Evolutionary conservation across 2,888 invertebrate genomes (phyloP), one percentile per base, ranked within the genome.

Genomic region (Dolomedes plantarius): DNA sequence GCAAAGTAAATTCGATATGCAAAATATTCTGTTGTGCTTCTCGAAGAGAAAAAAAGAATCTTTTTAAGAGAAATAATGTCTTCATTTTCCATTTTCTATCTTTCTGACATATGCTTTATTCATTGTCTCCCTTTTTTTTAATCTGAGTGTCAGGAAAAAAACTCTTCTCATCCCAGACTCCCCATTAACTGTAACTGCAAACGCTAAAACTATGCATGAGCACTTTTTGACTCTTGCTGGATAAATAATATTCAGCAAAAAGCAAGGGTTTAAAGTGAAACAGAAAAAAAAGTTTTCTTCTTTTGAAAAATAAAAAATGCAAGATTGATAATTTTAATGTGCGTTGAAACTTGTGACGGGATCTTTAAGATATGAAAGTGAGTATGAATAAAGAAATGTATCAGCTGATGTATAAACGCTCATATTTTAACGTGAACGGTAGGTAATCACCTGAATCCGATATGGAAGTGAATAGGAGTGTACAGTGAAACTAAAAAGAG

Each of bases 201-300:
- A 86, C 71, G 79, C 64, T 76, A 86, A 86, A 86, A 86, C 78
- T 79, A 50, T 86, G 73, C 71, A 74, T 56, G 50, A 65, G 72
- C 28, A 41, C 65, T 82, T 56, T 50, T 85, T 23, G 23, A 3
- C 23, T 56, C 16, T 56, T 23, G 56, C 56, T 56, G 56, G 1
- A 56, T 56, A 56, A 19, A 56, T 56, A 23, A 56, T 56, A 56
- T 56, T 56, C 56, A 56, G 16, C 56, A 11, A 36, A 16, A 1
- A 16, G 16, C 16, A 46, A 46, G 11, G n/a, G 36, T 11, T 36
- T 36, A 36, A 16, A 46, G 13, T 11, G 16, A 46, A 11, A 46
- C 16, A 46, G 9, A 46, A 46, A 13, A 46, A 13, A 46, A 41
- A 13, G 9, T 46, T 46, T 16, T 46, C 13, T 9, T 46, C 46